These are phyloP conservation scores for Cantharis nigra DNA, from an alignment of 2,888 invertebrate genomes.

Conservation along the genomic window DNA sequence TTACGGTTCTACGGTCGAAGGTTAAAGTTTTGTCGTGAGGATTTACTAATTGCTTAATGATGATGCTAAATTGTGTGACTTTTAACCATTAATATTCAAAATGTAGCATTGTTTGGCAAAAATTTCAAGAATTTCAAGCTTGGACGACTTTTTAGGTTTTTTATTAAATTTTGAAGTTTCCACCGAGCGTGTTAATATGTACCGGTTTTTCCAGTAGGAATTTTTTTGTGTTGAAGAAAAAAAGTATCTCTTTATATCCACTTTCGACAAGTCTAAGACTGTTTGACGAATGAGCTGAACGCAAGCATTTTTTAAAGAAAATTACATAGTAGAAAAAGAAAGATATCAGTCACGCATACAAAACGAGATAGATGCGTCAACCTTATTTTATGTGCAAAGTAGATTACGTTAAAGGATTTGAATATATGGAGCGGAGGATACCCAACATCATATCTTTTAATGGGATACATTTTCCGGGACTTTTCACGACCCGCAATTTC, in stretches of 20 bases:
- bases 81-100: constrained; percentile 1
- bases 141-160: neutral
- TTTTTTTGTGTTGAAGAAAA: neutral
- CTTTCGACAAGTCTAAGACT: constrained; percentile 36
- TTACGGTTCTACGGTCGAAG: constrained; percentile 12
- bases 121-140: neutral
- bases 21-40: constrained; percentile 9
- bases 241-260: constrained; percentile 21
- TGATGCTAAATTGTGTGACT: constrained; percentile 11
- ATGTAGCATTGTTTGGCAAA: neutral
- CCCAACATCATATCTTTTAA: constrained; percentile 24
- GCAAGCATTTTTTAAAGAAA: constrained; percentile 28
- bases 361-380: constrained; percentile 26
- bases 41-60: constrained; percentile 17
- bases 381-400: constrained; percentile 26
- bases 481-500: constrained; percentile 5
- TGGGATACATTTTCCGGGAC: constrained; percentile 20
- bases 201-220: neutral
- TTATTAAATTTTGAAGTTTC: neutral
- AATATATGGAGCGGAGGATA: constrained; percentile 18
- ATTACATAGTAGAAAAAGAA: constrained; percentile 30
- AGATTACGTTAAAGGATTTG: constrained; percentile 27
- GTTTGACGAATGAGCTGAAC: constrained; percentile 36
- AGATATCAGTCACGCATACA: constrained; percentile 1
- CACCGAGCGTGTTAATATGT: neutral